Conservation (phyloP, 2,113 vertebrate species). For the Tringa solitaria region DNA sequence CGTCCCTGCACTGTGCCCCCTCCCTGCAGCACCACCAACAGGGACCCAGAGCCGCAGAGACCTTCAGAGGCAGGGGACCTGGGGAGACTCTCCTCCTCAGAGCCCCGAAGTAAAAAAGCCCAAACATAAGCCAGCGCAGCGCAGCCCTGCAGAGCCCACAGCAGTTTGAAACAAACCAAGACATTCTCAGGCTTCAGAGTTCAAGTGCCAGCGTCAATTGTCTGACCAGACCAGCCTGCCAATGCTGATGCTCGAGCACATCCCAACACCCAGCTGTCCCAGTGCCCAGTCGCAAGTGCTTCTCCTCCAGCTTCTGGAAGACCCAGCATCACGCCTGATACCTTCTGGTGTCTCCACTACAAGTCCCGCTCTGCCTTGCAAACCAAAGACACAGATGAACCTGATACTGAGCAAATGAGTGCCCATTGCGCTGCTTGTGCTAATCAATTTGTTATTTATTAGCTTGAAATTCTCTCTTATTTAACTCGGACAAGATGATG, state of each 20-base stretch:
- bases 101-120: background rate
- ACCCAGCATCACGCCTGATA: background rate
- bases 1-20: background rate
- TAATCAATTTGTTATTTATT: background rate
- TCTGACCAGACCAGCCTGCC: background rate
- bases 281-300: background rate
- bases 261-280: background rate
- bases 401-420: background rate
- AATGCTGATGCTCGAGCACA: accelerated
- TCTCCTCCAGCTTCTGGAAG: background rate
- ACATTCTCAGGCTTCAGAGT: background rate
- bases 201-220: background rate
- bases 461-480: background rate
- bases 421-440: background rate
- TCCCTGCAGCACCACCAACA: background rate
- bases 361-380: background rate
- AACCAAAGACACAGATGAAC: background rate
- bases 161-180: background rate
- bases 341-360: background rate
- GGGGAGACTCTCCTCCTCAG: background rate
- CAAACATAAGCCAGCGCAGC: background rate
- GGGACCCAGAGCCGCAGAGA: background rate
- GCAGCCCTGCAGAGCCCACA: background rate
- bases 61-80: too few relatives aligned
- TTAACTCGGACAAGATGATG: background rate